Evolutionary conservation across 2,113 vertebrate species (phyloP), one percentile per base, ranked within the genome.

Genomic region (Archocentrus centrarchus): DNA sequence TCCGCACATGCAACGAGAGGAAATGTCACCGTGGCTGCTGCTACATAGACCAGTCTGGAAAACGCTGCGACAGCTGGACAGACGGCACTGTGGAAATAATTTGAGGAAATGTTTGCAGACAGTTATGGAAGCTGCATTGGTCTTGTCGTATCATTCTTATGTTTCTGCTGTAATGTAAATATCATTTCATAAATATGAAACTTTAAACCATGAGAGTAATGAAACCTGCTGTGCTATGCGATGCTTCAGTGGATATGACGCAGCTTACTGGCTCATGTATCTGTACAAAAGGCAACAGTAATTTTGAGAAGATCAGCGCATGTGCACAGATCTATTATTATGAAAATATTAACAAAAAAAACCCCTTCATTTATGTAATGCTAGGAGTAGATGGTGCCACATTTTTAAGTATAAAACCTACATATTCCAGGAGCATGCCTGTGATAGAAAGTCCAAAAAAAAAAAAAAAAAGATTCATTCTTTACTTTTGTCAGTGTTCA

Each of bases 121-220:
- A 68, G 57, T 88, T 44, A 79, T 20, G 77, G 50, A 81, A 60
- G 37, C 55, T 55, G 61, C 53, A 78, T 64, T 62, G 77, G 58
- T 83, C 39, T 59, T 63, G 14, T 55, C 58, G 24, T 27, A 55
- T 39, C 30, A 27, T 79, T 80, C 64, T 50, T 35, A 41, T 47
- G 47, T 66, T 58, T 78, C 59, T 66, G 30, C 63, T 0, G 9
- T 47, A 6, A 30, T 77, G 55, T 79, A 35, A 18, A 59, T 84
- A 39, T 7, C 27, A 50, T 89, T 83, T 86, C 85, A 37, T 59
- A 75, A 88, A 89, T 92, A 61, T 85, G 84, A 86, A 80, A 80
- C 79, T 76, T 37, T n/a, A 79, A 44, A 79, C 76, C 50, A 14
- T 58, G 11, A 32, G 53, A 62, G 79, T 62, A 77, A 59, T 92